These are phyloP conservation scores for Fistularia tabacaria DNA, from an alignment of 2,797 vertebrate genomes.

Conservation along the genomic window DNA sequence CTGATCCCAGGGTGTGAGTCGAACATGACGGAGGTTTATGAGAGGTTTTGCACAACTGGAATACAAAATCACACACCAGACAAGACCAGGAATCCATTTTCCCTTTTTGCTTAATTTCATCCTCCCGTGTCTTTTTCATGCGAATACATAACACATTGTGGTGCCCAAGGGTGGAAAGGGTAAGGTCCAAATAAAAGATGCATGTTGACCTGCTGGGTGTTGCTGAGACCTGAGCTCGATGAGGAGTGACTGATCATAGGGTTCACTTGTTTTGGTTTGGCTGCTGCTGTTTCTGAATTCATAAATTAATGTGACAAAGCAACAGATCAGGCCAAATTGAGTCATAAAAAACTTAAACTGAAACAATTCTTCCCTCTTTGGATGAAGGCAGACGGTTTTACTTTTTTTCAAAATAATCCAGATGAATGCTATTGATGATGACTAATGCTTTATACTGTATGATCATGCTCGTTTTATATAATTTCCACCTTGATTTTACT, in stretches of 20 bases:
- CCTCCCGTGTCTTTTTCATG: conserved; percentile 32
- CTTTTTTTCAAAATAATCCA: too few relatives aligned
- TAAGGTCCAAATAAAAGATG: conserved; percentile 50
- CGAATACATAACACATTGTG: conserved; percentile 39
- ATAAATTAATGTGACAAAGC: too few relatives aligned
- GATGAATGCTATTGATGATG: too few relatives aligned
- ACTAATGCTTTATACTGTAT: too few relatives aligned
- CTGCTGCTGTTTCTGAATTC: conserved; percentile 1
- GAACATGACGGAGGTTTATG: conserved; percentile 32
- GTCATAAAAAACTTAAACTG: too few relatives aligned
- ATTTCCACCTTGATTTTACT: too few relatives aligned
- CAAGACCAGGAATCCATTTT: conserved; percentile 36
- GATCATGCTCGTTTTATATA: too few relatives aligned
- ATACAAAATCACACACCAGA: conserved; percentile 13
- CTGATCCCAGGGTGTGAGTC: conserved; percentile 19
- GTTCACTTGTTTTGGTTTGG: background rate
- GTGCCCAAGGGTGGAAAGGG: conserved; percentile 33
- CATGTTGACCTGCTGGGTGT: conserved; percentile 29
- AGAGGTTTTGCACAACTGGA: conserved; percentile 14
- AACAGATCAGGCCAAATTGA: too few relatives aligned
- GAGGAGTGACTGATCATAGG: conserved; percentile 13
- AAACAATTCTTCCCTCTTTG: too few relatives aligned
- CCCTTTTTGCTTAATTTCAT: conserved; percentile 39
- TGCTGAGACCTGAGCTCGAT: conserved; percentile 14
- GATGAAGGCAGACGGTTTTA: too few relatives aligned